Evolutionary conservation across 2,797 vertebrate genomes (phyloP), one percentile per base, ranked within the genome.

Genomic region (Prunella strophiata): DNA sequence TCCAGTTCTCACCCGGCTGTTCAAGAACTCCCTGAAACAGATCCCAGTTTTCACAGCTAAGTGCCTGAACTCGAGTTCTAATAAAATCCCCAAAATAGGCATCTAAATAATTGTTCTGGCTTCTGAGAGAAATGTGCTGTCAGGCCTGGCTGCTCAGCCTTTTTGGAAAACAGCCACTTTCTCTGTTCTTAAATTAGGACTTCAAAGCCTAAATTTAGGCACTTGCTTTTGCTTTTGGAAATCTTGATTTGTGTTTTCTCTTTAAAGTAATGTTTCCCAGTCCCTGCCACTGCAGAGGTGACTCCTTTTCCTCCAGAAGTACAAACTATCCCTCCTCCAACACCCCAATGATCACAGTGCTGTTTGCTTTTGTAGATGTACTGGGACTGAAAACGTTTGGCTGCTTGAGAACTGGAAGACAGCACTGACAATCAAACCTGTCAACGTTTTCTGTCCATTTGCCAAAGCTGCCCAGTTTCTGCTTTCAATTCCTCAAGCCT

Each of bases 61-160:
- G 61, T 75, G 55, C 40, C 43, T 91, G 58, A 94, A 92, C 18
- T 16, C 5, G 32, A 59, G 58, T 34, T 94, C 58, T 18, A 84
- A 81, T 82, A 87, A 90, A 90, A 55, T n/a, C 66, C 71, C 89
- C n/a, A 68, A 94, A 95, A 92, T 72, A 93, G 94, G 87, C 87
- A 89, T 76, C 79, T 88, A 96, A 95, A 93, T 73, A 89, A 95
- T 62, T 5, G 5, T 42, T 52, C 63, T 95, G 75, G 59, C 89
- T 89, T 89, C 32, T 30, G 68, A 80, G 43, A 80, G 29, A 75
- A 68, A 75, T 1, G 4, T 2, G 4, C 42, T 23, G 9, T 73
- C 84, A 93, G 73, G 91, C 62, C 62, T 80, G 77, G 81, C 87
- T 92, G 85, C 51, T 88, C 75, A 66, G 73, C 40, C 57, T 66